phyloP scores from a whole-genome alignment of 2,888 invertebrate genomes.

The Pyrrhosoma nymphula region DNA sequence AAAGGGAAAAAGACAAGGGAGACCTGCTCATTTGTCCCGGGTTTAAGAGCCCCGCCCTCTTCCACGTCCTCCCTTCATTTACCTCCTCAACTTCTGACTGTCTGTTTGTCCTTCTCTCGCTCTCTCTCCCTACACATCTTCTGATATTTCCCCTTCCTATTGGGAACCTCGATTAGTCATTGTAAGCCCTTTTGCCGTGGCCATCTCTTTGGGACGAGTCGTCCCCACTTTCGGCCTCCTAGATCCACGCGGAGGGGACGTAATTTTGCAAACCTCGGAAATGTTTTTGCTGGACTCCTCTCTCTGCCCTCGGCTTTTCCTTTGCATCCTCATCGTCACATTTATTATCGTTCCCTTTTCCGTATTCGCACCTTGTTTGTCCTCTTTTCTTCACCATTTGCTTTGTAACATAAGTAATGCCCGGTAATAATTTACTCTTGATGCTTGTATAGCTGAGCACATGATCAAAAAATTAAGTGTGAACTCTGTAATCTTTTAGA shows the following conservation, averaged over 20 bases:
- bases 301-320: not conserved
- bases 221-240: not conserved
- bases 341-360: too few species aligned
- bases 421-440: too few species aligned
- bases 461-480: too few species aligned
- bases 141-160: not conserved
- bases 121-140: too few species aligned
- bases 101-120: not conserved
- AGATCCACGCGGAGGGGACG: not conserved
- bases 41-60: not conserved
- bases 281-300: not conserved
- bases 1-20: not conserved
- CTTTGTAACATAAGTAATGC: too few species aligned
- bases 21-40: not conserved
- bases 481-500: too few species aligned
- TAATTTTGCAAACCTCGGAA: not conserved
- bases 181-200: not conserved
- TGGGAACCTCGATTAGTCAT: not conserved
- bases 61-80: not conserved
- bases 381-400: too few species aligned
- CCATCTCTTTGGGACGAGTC: not conserved
- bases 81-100: not conserved
- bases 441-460: too few species aligned
- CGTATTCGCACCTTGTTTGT: too few species aligned
- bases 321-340: not conserved